Percentiles rank a stretch among this genome's conserved stretches.
Evolutionary conservation across 53 echinoderm and acorn worm species (phyloP).

Genomic region (Echinometra lucunter): DNA sequence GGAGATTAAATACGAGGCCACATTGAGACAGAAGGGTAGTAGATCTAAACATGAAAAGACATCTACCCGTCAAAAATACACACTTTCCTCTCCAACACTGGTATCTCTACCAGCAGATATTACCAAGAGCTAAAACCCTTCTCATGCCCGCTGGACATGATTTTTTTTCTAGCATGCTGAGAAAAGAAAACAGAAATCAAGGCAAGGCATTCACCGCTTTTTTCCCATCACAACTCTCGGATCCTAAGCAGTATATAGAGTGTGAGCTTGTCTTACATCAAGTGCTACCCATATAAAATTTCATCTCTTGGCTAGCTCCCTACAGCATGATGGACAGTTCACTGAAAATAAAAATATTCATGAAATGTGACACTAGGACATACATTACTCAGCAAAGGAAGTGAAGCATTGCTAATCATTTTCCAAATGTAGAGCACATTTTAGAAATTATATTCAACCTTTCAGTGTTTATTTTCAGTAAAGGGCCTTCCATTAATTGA

Average conservation of each 20-base stretch:
- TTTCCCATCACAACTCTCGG: background rate
- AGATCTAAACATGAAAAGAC: background rate
- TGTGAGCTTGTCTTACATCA: constrained; percentile 15
- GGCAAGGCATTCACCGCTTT: background rate
- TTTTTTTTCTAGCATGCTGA: background rate
- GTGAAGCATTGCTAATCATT: background rate
- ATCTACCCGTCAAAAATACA: background rate
- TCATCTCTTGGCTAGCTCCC: background rate
- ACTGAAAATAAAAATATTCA: background rate
- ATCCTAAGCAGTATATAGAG: background rate
- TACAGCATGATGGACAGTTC: background rate
- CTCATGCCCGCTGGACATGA: constrained; percentile 3
- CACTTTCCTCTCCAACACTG: background rate
- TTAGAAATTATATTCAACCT: no score
- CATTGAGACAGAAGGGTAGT: background rate
- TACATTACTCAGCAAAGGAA: background rate
- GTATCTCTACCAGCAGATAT: constrained; percentile 11
- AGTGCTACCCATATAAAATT: background rate
- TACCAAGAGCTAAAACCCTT: background rate
- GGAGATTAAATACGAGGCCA: constrained; percentile 26
- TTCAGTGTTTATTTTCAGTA: no score
- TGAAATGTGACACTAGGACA: background rate
- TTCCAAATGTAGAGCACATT: background rate
- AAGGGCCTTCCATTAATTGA: no score
- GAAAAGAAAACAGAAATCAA: constrained; percentile 14